Evolutionary conservation across 2,888 invertebrate species (phyloP).

Genomic region (Coleophora flavipennella): DNA sequence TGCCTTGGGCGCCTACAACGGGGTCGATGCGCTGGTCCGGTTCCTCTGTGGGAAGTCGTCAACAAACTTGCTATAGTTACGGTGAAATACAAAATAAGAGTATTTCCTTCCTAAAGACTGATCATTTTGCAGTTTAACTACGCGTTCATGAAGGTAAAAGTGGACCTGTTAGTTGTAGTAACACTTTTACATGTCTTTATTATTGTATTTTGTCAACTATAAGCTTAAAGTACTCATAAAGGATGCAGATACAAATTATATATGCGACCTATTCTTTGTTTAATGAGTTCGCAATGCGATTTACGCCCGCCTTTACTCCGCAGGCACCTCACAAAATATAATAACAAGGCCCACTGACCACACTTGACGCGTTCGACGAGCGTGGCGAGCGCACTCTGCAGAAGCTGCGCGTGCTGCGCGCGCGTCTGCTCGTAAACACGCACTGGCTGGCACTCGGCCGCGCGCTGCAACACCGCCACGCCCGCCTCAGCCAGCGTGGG

Average conservation of each 20-base stretch:
- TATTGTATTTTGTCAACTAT: neutral
- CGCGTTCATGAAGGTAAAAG: no score
- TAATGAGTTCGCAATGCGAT: no score
- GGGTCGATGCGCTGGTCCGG: constrained; percentile 86
- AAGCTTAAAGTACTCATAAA: neutral
- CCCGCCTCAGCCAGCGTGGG: constrained; percentile 77
- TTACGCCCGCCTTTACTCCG: no score
- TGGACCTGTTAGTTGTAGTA: no score
- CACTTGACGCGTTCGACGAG: constrained; percentile 93
- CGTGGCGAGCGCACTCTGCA: constrained; percentile 92
- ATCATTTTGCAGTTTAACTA: no score
- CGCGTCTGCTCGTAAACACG: constrained; percentile 77
- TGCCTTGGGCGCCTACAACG: constrained; percentile 88
- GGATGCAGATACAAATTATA: no score
- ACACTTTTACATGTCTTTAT: no score
- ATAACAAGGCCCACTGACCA: constrained; percentile 45
- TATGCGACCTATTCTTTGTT: no score
- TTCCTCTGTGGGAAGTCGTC: constrained; percentile 47
- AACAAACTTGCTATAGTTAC: no score
- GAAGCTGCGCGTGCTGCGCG: constrained; percentile 82
- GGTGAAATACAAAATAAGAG: neutral
- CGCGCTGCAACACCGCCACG: constrained; percentile 80
- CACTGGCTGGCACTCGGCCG: constrained; percentile 82
- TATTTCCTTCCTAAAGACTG: no score
- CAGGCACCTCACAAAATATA: neutral